A percentile compares a stretch with the other conserved stretches of the same genome.
Conservation (phyloP, 2,888 invertebrate genomes). For the Gymnocheta viridis region DNA sequence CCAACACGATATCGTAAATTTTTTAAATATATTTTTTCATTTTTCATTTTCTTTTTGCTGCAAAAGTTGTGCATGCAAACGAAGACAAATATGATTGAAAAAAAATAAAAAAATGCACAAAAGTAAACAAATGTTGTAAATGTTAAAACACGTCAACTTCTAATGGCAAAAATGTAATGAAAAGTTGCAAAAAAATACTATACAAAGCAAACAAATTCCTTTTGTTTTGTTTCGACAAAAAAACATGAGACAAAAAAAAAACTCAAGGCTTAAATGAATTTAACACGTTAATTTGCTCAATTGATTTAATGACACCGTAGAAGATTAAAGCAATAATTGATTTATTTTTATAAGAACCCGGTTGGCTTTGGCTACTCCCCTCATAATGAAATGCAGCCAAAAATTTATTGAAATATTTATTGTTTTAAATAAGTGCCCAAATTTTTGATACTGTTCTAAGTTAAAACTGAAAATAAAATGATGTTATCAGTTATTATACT, state of each 20-base stretch:
- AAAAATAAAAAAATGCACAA: conserved; percentile 39
- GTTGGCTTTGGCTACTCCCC: not conserved
- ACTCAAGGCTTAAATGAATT: conserved; percentile 23
- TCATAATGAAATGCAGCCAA: not conserved
- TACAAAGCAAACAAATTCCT: conserved; percentile 20
- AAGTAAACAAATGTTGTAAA: conserved; percentile 64
- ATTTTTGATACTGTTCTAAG: too few relatives aligned
- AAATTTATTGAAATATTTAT: too few relatives aligned
- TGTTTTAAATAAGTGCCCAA: too few relatives aligned
- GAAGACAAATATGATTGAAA: conserved; percentile 31
- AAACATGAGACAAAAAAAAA: not conserved
- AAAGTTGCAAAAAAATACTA: not conserved
- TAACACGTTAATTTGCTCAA: conserved; percentile 9
- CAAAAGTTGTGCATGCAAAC: conserved; percentile 54
- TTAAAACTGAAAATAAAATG: too few relatives aligned
- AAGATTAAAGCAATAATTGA: not conserved
- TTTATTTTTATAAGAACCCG: not conserved
- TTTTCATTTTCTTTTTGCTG: not conserved
- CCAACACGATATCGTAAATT: conserved; percentile 50
- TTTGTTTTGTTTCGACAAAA: conserved; percentile 4
- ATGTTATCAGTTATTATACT: too few relatives aligned
- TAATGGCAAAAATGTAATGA: not conserved
- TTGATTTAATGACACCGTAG: not conserved
- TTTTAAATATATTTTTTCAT: not conserved
- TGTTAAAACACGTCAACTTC: conserved; percentile 17